Base-by-base conservation (phyloP, 30 jellyfish, hydroid and myxozoan genomes). In the Aurelia aurita region DNA sequence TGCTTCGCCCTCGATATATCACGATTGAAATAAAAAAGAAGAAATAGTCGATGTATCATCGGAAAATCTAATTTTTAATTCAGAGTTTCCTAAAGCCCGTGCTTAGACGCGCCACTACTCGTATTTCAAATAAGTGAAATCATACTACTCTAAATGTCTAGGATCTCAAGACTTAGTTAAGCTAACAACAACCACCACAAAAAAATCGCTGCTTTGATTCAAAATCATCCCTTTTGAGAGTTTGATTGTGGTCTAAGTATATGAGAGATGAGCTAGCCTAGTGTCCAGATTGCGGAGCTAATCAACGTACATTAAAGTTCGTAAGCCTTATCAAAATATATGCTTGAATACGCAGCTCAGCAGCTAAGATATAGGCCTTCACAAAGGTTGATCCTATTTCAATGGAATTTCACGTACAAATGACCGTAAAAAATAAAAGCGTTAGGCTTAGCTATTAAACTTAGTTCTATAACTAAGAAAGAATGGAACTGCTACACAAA, bases 281-380 rank as follows among this genome's bases (percentile, higher is more conserved):
- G 29, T 74, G 75, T 57, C 44, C 4, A 55, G 86, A 74, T 74
- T 57, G 66, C 61, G 59, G 43, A 54, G 77, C 86, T 74, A 19
- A 74, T 74, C 35, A 51, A 31, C 23, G 86, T 28, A 25, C 45
- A 57, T 49, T 58, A 74, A 13, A 32, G 31, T 66, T 10, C 39
- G 34, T 22, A 22, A 58, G 64, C 31, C 58, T 1, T 55, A 60
- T 34, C 63, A 54, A 59, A 16, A 20, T 51, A 35, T 44, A 53
- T 27, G 64, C 63, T 22, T 54, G 85, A 47, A 54, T 13, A 25
- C 46, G 64, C 35, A 35, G 21, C 72, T 49, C 86, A 53, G 74
- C 23, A 1, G 25, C 46, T 19, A 74, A 55, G 63, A 31, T 45
- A 12, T 39, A 14, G 29, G 73, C 34, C 29, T 22, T 3, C 28